Evolutionary conservation across 2,888 invertebrate species (phyloP), one percentile per base, ranked within the genome.

Genomic region (Athripsodes cinereus): DNA sequence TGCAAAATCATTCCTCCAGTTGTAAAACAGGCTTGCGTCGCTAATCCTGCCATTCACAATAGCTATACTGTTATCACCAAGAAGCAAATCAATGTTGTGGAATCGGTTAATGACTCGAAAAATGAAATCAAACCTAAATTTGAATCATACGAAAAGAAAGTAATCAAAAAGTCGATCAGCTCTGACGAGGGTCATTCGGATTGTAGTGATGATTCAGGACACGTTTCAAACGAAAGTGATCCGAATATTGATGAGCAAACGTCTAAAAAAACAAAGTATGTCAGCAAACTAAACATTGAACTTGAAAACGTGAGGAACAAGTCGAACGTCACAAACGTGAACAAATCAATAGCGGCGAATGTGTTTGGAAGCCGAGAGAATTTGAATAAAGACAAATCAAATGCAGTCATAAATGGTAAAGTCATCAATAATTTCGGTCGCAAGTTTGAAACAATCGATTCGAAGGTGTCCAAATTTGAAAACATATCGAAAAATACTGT

Each of bases 181-280:
- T 74, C 76, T 70, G 80, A 80, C 60, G 81, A 82, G 71, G 81
- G 82, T 65, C 81, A 80, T 64, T 86, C 86, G 5, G 86, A 86
- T 67, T 87, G 88, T 67, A 87, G 88, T 58, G 89, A 90, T 67
- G 90, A 90, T 74, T 89, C 89, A 57, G 90, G 90, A 60, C 88
- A 90, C 72, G 89, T 88, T 65, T 89, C 89, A 52, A 88, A 87
- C 68, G 88, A 87, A 70, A 82, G 83, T 67, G 83, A 85, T 61
- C 16, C 67, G 8, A n/a, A 40, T 40, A 13, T 13, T 40, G 40
- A 40, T 40, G 40, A 40, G 13, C 40, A 40, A 40, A 16, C 40
- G n/a, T 40, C 40, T 13, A 40, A 40, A 40, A 40, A 40, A 16
- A 40, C 40, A 40, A 40, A 40, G 40, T 40, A 40, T 40, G 40